These are phyloP conservation scores for Parazoanthus swiftii DNA, from an alignment of 92 coral and sea anemone species.

Conservation along the genomic window DNA sequence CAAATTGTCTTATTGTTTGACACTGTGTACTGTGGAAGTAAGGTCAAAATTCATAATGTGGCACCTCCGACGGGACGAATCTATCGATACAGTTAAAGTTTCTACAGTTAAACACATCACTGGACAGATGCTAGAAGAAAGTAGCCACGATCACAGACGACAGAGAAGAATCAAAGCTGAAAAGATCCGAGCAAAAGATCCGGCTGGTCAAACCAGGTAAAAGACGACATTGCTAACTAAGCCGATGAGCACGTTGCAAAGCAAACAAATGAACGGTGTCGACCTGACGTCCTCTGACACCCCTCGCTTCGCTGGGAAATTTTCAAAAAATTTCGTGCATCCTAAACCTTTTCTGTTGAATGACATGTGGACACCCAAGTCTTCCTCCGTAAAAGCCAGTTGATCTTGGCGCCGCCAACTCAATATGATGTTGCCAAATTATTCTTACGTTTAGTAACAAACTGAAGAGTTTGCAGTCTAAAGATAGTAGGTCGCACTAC, in stretches of 20 bases:
- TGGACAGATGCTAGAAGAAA: not conserved
- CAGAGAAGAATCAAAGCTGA: not conserved
- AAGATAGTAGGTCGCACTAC: not conserved
- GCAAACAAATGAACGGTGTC: not conserved
- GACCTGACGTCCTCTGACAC: too few relatives aligned
- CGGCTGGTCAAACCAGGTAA: not conserved
- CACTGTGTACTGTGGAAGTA: not conserved
- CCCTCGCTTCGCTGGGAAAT: too few relatives aligned
- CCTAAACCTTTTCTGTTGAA: too few relatives aligned
- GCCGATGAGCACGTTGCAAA: not conserved
- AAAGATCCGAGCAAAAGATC: not conserved
- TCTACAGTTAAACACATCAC: not conserved
- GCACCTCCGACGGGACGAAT: not conserved
- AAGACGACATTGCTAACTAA: not conserved
- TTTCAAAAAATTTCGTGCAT: too few relatives aligned
- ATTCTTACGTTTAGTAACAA: not conserved
- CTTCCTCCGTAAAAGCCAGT: too few relatives aligned
- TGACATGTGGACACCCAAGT: too few relatives aligned
- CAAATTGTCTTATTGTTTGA: not conserved
- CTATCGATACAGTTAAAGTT: not conserved
- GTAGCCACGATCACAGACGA: not conserved
- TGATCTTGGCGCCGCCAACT: not conserved
- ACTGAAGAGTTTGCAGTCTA: not conserved
- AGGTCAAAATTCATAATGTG: not conserved
- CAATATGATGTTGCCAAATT: conserved; percentile 9